These are phyloP conservation scores for Chrysaora quinquecirrha DNA, from an alignment of 30 jellyfish, hydroid and myxozoan genomes.

Conservation along the genomic window DNA sequence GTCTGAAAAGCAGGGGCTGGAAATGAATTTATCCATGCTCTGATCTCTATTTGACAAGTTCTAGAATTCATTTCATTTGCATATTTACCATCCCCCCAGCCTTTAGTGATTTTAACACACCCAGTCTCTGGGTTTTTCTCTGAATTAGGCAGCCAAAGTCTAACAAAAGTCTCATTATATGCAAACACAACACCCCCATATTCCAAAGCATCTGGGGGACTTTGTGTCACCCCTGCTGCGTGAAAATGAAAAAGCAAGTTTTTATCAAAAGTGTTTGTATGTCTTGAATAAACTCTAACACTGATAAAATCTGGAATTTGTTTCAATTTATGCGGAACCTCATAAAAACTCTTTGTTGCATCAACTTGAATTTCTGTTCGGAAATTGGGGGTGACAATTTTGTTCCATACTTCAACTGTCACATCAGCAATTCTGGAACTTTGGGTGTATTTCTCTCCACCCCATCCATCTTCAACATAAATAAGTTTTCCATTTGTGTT, in stretches of 20 bases:
- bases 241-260: conserved; percentile 72
- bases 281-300: conserved; percentile 69
- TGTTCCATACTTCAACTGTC: conserved; percentile 86
- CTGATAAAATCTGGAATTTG: conserved; percentile 93
- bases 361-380: conserved; percentile 80
- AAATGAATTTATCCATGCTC: conserved; percentile 91
- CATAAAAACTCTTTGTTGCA: conserved; percentile 46
- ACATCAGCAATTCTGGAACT: conserved; percentile 85
- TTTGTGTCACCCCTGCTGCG: conserved; percentile 91
- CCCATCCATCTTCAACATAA: conserved; percentile 98
- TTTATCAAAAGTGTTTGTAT: conserved; percentile 14
- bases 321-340: conserved; percentile 61
- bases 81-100: conserved; percentile 97
- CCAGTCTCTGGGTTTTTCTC: conserved; percentile 62
- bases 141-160: conserved; percentile 85
- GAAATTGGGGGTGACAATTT: conserved; percentile 88
- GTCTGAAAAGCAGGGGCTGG: conserved; percentile 93
- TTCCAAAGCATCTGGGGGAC: conserved; percentile 52
- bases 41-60: conserved; percentile 79
- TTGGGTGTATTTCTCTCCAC: conserved; percentile 89
- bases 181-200: conserved; percentile 94
- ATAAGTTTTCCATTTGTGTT: conserved; percentile 78
- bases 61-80: conserved; percentile 57
- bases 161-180: conserved; percentile 76
- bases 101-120: conserved; percentile 71